Percentiles rank a stretch among this genome's conserved stretches.
phyloP scores from a whole-genome alignment of 2,888 invertebrate genomes.

The Heliothis peltigera region DNA sequence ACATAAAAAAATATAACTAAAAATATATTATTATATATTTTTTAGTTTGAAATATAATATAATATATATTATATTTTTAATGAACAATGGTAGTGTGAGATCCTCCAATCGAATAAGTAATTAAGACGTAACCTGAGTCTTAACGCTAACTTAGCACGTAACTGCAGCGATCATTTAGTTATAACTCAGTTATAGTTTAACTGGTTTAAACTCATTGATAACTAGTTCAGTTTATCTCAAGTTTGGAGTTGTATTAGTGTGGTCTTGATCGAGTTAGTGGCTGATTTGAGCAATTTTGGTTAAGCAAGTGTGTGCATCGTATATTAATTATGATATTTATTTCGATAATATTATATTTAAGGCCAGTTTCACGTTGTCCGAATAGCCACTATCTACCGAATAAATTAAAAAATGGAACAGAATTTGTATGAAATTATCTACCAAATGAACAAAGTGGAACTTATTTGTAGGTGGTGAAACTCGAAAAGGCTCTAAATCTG shows the following conservation, averaged over 20 bases:
- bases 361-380: too few relatives aligned
- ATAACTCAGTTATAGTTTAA: conserved; percentile 22
- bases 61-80: not conserved
- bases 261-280: conserved; percentile 17
- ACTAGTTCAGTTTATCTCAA: conserved; percentile 36
- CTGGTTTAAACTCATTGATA: conserved; percentile 10
- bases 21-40: too few relatives aligned
- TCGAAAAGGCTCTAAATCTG: too few relatives aligned
- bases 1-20: too few relatives aligned
- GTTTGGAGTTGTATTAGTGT: conserved; percentile 14
- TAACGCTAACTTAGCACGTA: conserved; percentile 26
- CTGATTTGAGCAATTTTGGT: not conserved
- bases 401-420: too few relatives aligned
- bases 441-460: too few relatives aligned
- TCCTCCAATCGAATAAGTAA: conserved; percentile 13
- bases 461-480: too few relatives aligned
- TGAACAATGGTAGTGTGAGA: not conserved
- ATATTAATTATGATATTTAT: too few relatives aligned
- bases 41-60: not conserved
- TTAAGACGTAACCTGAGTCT: conserved; percentile 24
- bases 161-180: conserved; percentile 13
- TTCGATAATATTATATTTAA: too few relatives aligned
- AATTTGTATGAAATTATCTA: too few relatives aligned
- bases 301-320: too few relatives aligned
- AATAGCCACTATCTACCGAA: too few relatives aligned